phyloP scores from a whole-genome alignment of 1,140 invertebrate species.

The Polyergus mexicanus region DNA sequence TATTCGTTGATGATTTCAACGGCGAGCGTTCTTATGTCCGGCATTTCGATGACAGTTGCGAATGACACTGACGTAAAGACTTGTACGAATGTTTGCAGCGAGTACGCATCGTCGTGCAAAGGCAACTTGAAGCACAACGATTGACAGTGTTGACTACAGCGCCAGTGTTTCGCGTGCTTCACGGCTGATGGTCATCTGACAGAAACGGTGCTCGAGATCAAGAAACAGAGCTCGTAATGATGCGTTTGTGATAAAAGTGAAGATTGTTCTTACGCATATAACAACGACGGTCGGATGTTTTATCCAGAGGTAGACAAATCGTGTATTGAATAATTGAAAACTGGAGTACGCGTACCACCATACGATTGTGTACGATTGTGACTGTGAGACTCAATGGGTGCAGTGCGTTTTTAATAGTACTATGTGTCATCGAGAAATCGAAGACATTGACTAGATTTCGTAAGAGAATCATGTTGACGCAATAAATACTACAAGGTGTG shows the following conservation, averaged over 20 bases:
- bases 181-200: conserved; percentile 19
- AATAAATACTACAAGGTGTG: conserved; percentile 13
- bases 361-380: conserved; percentile 28
- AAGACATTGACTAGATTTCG: conserved; percentile 16
- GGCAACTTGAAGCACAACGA: neutral
- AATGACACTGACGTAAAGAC: conserved; percentile 20
- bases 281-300: conserved; percentile 26
- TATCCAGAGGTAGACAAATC: neutral
- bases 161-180: neutral
- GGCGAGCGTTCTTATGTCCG: conserved; percentile 33
- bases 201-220: neutral
- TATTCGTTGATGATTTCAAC: conserved; percentile 25
- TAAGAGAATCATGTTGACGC: neutral
- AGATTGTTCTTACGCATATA: conserved; percentile 34
- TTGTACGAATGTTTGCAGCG: conserved; percentile 4
- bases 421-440: conserved; percentile 59
- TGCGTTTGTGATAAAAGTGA: conserved; percentile 29
- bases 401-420: conserved; percentile 42
- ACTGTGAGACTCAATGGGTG: conserved; percentile 59
- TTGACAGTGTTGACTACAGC: conserved; percentile 27
- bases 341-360: neutral
- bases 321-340: conserved; percentile 29
- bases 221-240: neutral
- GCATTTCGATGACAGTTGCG: conserved; percentile 49
- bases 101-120: neutral